A percentile compares a stretch with the other conserved stretches of the same genome.
Evolutionary conservation across 2,113 vertebrate genomes (phyloP).

Genomic region (Excalfactoria chinensis): DNA sequence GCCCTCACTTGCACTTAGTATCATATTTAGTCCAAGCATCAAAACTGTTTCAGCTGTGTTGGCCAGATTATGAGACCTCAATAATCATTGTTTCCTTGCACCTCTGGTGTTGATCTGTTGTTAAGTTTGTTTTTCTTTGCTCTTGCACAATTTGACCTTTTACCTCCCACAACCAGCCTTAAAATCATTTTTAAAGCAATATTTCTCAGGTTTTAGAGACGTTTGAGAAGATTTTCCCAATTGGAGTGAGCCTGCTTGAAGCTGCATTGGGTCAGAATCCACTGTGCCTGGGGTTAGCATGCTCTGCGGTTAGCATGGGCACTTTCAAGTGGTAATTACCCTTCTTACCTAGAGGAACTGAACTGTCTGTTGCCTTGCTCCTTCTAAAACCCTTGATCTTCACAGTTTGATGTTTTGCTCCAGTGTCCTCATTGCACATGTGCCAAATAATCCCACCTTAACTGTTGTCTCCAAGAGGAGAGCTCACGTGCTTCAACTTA

Average conservation of each 20-base stretch:
- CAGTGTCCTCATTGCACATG: neutral
- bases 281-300: neutral
- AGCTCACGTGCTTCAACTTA: rapidly evolving
- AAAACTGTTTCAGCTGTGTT: neutral
- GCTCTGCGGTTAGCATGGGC: neutral
- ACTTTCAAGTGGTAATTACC: neutral
- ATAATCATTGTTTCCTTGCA: neutral
- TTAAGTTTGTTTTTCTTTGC: neutral
- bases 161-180: neutral
- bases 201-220: neutral
- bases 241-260: rapidly evolving
- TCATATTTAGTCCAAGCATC: neutral
- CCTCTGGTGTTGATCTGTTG: neutral
- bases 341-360: neutral
- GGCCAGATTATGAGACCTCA: neutral
- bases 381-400: neutral
- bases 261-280: neutral
- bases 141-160: neutral
- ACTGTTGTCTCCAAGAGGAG: neutral
- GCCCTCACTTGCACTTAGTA: neutral
- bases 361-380: neutral
- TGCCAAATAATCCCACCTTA: neutral
- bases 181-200: neutral
- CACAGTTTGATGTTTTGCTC: neutral
- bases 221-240: neutral